Percentiles rank a stretch among this genome's conserved stretches.
Evolutionary conservation across 2,797 vertebrate species (phyloP).

Genomic region (Enteromius radiatus): DNA sequence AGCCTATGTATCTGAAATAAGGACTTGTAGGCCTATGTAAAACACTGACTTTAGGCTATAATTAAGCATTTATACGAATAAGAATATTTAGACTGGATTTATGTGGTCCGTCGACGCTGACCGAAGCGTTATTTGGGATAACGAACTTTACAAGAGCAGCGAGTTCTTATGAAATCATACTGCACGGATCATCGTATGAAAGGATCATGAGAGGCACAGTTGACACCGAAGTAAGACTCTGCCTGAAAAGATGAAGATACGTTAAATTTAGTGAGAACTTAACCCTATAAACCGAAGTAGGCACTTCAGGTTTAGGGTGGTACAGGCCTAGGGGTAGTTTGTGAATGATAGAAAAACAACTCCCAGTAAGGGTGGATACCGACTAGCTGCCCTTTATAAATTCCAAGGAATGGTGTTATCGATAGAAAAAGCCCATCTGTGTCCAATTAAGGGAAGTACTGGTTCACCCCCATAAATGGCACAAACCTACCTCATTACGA

Average conservation of each 20-base stretch:
- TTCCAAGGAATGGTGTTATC: constrained; percentile 62
- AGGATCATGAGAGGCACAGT: not conserved
- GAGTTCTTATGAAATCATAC: not conserved
- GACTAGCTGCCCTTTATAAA: constrained; percentile 54
- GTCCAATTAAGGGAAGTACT: constrained; percentile 72
- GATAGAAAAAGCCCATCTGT: constrained; percentile 73
- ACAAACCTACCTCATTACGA: constrained; percentile 67
- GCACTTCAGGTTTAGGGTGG: constrained; percentile 4
- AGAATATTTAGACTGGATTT: not conserved
- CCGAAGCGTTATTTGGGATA: not conserved
- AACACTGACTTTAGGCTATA: too few relatives aligned
- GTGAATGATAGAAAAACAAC: constrained; percentile 40
- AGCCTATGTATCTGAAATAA: not conserved
- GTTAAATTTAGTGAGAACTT: not conserved
- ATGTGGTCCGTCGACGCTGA: not conserved
- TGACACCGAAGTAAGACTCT: not conserved
- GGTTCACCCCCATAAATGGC: constrained; percentile 65
- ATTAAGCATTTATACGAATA: not conserved
- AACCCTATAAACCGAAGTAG: not conserved
- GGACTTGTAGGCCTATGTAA: not conserved
- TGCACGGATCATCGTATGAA: not conserved
- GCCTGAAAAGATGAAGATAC: not conserved
- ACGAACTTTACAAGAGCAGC: not conserved
- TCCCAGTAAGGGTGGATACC: constrained; percentile 52
- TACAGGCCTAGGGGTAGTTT: not conserved